Evolutionary conservation across 2,113 vertebrate genomes (phyloP).

Genomic region (Hyla sarda): DNA sequence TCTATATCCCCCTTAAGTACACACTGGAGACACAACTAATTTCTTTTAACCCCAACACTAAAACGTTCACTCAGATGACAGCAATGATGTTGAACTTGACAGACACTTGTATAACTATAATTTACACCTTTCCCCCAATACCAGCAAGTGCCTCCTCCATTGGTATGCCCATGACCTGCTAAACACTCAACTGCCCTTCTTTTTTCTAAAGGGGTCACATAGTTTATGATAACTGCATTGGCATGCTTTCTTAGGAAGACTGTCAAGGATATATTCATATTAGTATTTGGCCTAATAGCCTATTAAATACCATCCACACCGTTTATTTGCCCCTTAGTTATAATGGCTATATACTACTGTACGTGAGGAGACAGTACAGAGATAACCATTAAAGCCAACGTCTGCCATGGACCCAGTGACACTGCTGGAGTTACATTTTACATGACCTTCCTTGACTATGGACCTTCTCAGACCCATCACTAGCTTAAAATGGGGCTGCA

Average conservation of each 20-base stretch:
- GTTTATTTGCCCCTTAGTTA: not conserved
- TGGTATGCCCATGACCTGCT: not conserved
- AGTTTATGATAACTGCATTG: no score
- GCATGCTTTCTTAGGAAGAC: not conserved
- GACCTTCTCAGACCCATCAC: constrained; percentile 14
- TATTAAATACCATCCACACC: not conserved
- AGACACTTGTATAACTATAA: not conserved
- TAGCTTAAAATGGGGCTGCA: not conserved
- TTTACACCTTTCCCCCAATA: not conserved
- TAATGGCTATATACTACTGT: not conserved
- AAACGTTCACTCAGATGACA: no score
- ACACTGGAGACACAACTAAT: not conserved
- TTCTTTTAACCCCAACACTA: constrained; percentile 13
- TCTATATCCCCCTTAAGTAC: not conserved
- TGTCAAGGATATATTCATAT: no score
- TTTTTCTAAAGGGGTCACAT: no score
- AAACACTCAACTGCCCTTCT: no score
- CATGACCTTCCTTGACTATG: not conserved
- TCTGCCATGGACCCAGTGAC: not conserved
- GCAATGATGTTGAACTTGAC: not conserved
- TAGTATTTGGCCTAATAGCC: not conserved
- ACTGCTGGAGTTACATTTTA: not conserved
- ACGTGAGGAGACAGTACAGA: not conserved
- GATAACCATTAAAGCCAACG: not conserved
- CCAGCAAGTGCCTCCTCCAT: constrained; percentile 17